Conservation (phyloP, 2,888 invertebrate genomes). For the Lepidonotus clava region DNA sequence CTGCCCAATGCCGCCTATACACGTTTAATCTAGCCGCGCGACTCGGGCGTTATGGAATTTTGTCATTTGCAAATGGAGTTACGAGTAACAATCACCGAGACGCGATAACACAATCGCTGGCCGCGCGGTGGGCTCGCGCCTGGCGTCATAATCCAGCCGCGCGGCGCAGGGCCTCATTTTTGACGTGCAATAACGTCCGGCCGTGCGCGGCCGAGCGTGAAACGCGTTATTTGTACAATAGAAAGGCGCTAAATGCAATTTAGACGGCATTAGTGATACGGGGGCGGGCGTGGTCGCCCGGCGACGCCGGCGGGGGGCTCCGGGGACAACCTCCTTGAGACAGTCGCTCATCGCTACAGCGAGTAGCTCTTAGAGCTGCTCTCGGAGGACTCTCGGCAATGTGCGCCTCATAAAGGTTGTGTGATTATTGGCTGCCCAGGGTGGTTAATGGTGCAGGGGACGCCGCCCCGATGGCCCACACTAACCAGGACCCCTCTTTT, state of each 20-base stretch:
- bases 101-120: not conserved
- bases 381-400: not conserved
- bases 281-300: too few relatives aligned
- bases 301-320: not conserved
- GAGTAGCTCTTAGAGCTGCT: too few relatives aligned
- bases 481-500: too few relatives aligned
- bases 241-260: slow-evolving; percentile 51
- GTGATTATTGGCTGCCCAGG: too few relatives aligned
- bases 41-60: slow-evolving; percentile 53
- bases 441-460: too few relatives aligned
- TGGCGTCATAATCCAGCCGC: not conserved
- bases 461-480: too few relatives aligned
- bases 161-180: not conserved
- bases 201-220: slow-evolving; percentile 34
- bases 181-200: slow-evolving; percentile 18
- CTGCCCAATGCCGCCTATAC: slow-evolving; percentile 44
- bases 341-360: not conserved
- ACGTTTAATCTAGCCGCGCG: slow-evolving; percentile 35
- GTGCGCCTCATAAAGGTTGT: too few relatives aligned
- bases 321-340: not conserved
- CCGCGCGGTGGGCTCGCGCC: not conserved
- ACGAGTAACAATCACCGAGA: slow-evolving; percentile 58
- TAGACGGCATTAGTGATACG: slow-evolving; percentile 43
- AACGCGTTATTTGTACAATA: slow-evolving; percentile 54
- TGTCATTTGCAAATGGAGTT: slow-evolving; percentile 56